Evolutionary conservation across 2,888 invertebrate species (phyloP).

Genomic region (Punctoribates punctum): DNA sequence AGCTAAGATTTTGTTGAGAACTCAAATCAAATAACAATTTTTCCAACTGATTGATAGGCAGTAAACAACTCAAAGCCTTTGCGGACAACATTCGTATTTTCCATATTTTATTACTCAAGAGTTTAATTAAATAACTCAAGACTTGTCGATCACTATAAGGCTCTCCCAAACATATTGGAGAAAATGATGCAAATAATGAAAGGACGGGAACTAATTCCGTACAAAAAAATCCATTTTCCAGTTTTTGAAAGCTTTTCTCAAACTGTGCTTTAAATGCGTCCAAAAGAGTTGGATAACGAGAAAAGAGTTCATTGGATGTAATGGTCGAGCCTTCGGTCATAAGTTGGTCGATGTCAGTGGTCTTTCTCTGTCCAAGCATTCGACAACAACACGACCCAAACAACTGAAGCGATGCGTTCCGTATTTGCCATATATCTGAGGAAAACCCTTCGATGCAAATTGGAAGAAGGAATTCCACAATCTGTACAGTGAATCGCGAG

Average conservation of each 20-base stretch:
- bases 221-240: background rate
- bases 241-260: background rate
- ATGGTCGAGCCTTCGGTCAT: conserved; percentile 36
- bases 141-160: background rate
- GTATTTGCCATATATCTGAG: conserved; percentile 31
- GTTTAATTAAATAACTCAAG: conserved; percentile 5
- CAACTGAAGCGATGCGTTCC: conserved; percentile 40
- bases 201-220: conserved; percentile 38
- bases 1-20: background rate
- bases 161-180: conserved; percentile 4
- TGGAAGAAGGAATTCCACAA: conserved; percentile 37
- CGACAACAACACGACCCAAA: conserved; percentile 37
- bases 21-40: background rate
- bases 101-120: conserved; percentile 36
- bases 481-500: conserved; percentile 31
- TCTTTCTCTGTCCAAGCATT: conserved; percentile 39
- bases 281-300: conserved; percentile 37
- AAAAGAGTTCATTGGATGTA: conserved; percentile 33
- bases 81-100: conserved; percentile 41
- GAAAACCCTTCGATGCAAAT: conserved; percentile 36
- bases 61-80: conserved; percentile 27
- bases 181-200: conserved; percentile 38
- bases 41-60: conserved; percentile 28
- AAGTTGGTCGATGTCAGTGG: background rate
- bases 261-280: conserved; percentile 28